Conservation (phyloP, 1,140 invertebrate genomes). For the Dendrolimus kikuchii region DNA sequence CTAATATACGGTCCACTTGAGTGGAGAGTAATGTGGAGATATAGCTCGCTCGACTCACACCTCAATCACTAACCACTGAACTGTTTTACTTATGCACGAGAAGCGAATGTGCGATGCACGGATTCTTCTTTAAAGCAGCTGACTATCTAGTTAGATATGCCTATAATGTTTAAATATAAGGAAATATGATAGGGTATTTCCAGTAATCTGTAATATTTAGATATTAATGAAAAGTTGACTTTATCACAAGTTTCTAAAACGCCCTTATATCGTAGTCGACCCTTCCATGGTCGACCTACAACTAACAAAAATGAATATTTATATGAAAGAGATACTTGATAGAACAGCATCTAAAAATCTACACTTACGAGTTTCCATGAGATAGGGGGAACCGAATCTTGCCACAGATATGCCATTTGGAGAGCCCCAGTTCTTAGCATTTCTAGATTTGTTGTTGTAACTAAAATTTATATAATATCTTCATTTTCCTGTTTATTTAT, state of each 20-base stretch:
- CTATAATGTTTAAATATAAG: constrained; percentile 60
- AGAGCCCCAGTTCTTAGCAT: too few relatives aligned
- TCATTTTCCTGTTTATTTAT: constrained; percentile 6
- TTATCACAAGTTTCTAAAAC: constrained; percentile 46
- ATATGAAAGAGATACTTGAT: too few relatives aligned
- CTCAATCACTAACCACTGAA: constrained; percentile 61
- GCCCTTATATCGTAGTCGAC: not conserved
- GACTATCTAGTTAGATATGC: constrained; percentile 68
- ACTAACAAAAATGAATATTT: too few relatives aligned
- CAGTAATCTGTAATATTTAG: constrained; percentile 56
- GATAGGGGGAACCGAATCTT: too few relatives aligned
- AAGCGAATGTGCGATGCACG: constrained; percentile 71
- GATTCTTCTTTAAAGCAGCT: constrained; percentile 69
- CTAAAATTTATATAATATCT: constrained; percentile 5
- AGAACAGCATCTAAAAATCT: too few relatives aligned
- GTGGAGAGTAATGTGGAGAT: constrained; percentile 38
- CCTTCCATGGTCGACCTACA: too few relatives aligned
- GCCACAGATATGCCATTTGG: too few relatives aligned
- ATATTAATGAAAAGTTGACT: constrained; percentile 41
- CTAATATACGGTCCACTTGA: constrained; percentile 34
- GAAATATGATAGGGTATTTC: constrained; percentile 38
- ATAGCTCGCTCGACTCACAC: constrained; percentile 61
- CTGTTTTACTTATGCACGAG: constrained; percentile 65
- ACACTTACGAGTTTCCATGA: too few relatives aligned
- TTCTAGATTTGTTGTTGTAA: not conserved